Base-by-base conservation (phyloP, 2,888 invertebrate species). In the Omphaloscelis lunosa region DNA sequence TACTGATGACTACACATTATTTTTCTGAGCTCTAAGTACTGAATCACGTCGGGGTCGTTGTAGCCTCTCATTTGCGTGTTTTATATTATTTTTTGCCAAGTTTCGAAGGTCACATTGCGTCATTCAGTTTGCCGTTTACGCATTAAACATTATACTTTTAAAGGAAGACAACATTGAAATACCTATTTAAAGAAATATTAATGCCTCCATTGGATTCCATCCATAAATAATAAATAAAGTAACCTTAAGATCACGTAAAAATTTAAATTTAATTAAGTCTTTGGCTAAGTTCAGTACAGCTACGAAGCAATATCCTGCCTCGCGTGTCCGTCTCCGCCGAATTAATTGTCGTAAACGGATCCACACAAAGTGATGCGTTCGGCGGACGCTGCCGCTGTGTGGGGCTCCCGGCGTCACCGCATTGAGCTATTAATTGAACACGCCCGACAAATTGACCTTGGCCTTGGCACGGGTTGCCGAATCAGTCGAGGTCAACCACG, bases 401-500 rank as follows among this genome's bases (percentile, higher is more conserved):
- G 91, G 90, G 92, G 92, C 93, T 92, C 92, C 92, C 88, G 86
- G 86, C 89, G 86, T 88, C 89, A 85, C 88, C 90, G 88, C 86
- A 88, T 90, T 90, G 88, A 89, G 91, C 92, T 91, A 93, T 92
- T 95, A 95, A 95, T 95, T 95, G 95, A 93, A 91, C 93, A 91
- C 93, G 94, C 91, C 92, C 93, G 92, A 89, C 92, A 88, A 92
- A 91, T 91, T 91, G 95, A 92, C 96, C 96, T 96, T 96, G 96
- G 95, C 96, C 96, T 96, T 96, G 95, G 94, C 94, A 93, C 93
- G 93, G 93, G 95, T 94, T 95, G 96, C 95, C 95, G 95, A 96
- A 96, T 94, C 93, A 90, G 88, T 89, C 94, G 95, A 96, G 96
- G 95, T 95, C 95, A 91, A 80, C 90, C 88, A 88, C 93, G 94